These are phyloP conservation scores for Hydroisotoma schaefferi DNA, from an alignment of 2,888 invertebrate genomes.

Conservation along the genomic window DNA sequence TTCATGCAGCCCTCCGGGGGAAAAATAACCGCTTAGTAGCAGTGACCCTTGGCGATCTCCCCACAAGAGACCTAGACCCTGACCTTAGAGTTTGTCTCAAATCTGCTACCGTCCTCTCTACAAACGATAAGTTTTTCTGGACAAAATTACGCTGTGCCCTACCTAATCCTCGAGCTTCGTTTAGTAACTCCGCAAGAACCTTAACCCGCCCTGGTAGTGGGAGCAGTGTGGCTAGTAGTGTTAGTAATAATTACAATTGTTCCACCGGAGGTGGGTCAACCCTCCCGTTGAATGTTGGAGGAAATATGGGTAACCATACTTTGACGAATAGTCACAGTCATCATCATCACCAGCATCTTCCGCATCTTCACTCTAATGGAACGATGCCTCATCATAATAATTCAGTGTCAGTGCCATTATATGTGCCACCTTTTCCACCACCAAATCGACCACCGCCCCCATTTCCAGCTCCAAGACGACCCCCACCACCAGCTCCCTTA, in stretches of 20 bases:
- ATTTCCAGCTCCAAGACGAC: slow-evolving; percentile 45
- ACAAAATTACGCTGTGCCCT: slow-evolving; percentile 88
- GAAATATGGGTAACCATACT: slow-evolving; percentile 14
- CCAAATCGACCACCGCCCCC: slow-evolving; percentile 47
- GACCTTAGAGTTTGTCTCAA: slow-evolving; percentile 86
- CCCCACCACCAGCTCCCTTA: slow-evolving; percentile 45
- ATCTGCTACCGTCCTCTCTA: slow-evolving; percentile 75
- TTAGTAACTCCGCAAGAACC: slow-evolving; percentile 20
- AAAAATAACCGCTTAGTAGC: slow-evolving; percentile 74
- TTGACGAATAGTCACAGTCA: slow-evolving; percentile 14
- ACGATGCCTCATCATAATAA: slow-evolving; percentile 18
- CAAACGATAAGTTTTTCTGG: slow-evolving; percentile 95
- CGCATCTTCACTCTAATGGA: slow-evolving; percentile 18
- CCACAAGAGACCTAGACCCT: slow-evolving; percentile 81
- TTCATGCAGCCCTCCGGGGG: slow-evolving; percentile 62
- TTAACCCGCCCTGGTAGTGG: slow-evolving; percentile 28
- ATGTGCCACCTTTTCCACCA: slow-evolving; percentile 46
- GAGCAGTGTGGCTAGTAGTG: slow-evolving; percentile 33
- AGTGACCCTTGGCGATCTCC: slow-evolving; percentile 82
- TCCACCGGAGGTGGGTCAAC: slow-evolving; percentile 31
- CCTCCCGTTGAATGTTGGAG: slow-evolving; percentile 25
- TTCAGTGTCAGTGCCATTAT: slow-evolving; percentile 36
- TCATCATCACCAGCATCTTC: slow-evolving; percentile 22
- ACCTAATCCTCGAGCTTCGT: slow-evolving; percentile 64
- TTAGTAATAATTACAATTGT: slow-evolving; percentile 31